Evolutionary conservation across 2,888 invertebrate species (phyloP), one percentile per base, ranked within the genome.

Genomic region (Drosophila kokeensis): DNA sequence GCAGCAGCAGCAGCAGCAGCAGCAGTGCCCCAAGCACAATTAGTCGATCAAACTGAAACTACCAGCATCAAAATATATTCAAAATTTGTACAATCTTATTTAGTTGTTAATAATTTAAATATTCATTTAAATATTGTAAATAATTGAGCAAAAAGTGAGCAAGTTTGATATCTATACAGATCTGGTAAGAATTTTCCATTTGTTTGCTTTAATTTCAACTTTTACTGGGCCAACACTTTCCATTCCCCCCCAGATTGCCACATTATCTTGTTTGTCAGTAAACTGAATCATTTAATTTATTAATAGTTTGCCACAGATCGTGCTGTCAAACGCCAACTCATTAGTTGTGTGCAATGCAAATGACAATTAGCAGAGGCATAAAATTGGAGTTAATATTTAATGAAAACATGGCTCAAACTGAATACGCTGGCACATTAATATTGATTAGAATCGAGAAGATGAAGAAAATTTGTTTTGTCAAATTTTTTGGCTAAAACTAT

Each of bases 401-500:
- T 42, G 21, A 13, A 6, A 21, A 24, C 15, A 21, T 29, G 58
- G 66, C 30, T 30, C 64, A 55, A 48, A n/a, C 15, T 21, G 32
- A 15, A 70, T 75, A 53, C 72, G 2, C 64, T 59, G 21, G 0
- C 24, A 29, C n/a, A 8, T 18, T 30, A 24, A 13, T 40, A 29
- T 27, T n/a, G 27, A 27, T 18, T 18, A 30, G 11, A 27, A 6
- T 13, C 6, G 3, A 48, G 67, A 48, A 65, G 68, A 54, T 69
- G 75, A 75, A 68, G 81, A 86, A 72, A 81, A 81, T 86, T 77
- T 83, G 50, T 79, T 78, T 78, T 77, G 15, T 54, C 78, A 83
- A 83, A 85, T 90, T 88, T 88, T 88, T 89, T 75, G 80, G 45
- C 1, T 88, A 79, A 83, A 90, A 82, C 83, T 88, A 85, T 88